A percentile compares a stretch with the other conserved stretches of the same genome.
These are phyloP conservation scores for Phyllopteryx taeniolatus DNA, from an alignment of 2,113 vertebrate genomes.

Conservation along the genomic window DNA sequence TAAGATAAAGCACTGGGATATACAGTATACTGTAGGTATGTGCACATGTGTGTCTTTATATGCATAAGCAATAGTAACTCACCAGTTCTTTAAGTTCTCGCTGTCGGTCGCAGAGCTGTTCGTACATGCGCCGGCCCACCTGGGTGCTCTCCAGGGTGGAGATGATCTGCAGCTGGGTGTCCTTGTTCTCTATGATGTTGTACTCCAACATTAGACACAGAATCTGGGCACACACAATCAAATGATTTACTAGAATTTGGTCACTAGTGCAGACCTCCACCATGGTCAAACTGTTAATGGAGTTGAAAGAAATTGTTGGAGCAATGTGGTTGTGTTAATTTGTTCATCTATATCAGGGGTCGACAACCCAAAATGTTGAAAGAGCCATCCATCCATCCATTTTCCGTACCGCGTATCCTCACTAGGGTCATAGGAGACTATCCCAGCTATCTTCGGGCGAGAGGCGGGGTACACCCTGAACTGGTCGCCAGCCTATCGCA, in stretches of 20 bases:
- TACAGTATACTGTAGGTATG: too few species aligned
- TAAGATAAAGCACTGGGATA: too few species aligned
- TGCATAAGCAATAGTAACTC: conserved; percentile 49
- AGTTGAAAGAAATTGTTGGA: neutral
- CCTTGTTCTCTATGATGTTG: conserved; percentile 98
- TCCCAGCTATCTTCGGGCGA: too few species aligned
- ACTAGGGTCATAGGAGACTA: too few species aligned
- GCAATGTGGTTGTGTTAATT: neutral
- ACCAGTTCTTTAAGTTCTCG: conserved; percentile 97
- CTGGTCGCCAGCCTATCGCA: too few species aligned
- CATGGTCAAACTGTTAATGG: conserved; percentile 76
- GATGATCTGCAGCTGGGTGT: conserved; percentile 99
- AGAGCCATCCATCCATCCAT: too few species aligned
- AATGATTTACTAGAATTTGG: neutral
- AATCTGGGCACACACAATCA: conserved; percentile 75
- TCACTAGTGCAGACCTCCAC: conserved; percentile 74
- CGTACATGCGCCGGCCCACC: conserved; percentile 94
- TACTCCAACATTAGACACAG: conserved; percentile 98
- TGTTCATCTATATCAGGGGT: too few species aligned
- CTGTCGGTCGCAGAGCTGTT: conserved; percentile 97
- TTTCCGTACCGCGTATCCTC: too few species aligned
- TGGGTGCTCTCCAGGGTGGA: conserved; percentile 97
- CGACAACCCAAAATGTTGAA: too few species aligned
- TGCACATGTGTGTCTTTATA: conserved; percentile 4
- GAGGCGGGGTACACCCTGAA: too few species aligned